Conservation (phyloP, 92 coral and sea anemone species). For the Montipora capitata region DNA sequence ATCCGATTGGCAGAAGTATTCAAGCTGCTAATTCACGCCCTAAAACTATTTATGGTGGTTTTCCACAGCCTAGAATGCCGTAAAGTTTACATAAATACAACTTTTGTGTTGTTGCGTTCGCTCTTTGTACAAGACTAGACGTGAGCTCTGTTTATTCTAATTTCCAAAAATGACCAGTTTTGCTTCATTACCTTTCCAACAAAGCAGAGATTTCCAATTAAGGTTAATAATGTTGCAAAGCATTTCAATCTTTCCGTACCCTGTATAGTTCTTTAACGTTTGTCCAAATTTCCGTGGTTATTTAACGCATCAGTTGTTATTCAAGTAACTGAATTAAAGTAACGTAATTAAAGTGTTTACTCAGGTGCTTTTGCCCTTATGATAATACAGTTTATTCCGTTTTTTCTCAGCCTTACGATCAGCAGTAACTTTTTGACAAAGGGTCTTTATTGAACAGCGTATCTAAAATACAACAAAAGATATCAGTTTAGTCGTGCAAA, state of each 20-base stretch:
- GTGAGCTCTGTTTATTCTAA: constrained; percentile 7
- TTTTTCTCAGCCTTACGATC: too few relatives aligned
- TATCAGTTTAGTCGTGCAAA: background rate
- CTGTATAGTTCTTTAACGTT: background rate
- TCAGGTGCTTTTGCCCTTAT: constrained; percentile 14
- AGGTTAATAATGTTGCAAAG: too few relatives aligned
- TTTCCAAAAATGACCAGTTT: background rate
- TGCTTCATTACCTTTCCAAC: too few relatives aligned
- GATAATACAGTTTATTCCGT: background rate
- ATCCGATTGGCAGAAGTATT: too few relatives aligned
- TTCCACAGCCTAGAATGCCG: constrained; percentile 11
- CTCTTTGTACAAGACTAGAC: background rate
- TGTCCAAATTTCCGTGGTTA: background rate
- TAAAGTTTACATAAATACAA: constrained; percentile 6
- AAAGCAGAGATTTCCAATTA: too few relatives aligned
- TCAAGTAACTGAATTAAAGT: background rate
- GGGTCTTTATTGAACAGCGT: constrained; percentile 10
- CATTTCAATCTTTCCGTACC: background rate
- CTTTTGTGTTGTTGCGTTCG: background rate
- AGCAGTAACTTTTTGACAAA: background rate
- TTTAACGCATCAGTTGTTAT: background rate
- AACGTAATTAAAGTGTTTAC: constrained; percentile 3
- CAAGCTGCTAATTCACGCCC: too few relatives aligned
- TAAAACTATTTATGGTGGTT: too few relatives aligned
- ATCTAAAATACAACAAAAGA: background rate